phyloP scores from a whole-genome alignment of 2,797 vertebrate genomes.

The Mallotus villosus region DNA sequence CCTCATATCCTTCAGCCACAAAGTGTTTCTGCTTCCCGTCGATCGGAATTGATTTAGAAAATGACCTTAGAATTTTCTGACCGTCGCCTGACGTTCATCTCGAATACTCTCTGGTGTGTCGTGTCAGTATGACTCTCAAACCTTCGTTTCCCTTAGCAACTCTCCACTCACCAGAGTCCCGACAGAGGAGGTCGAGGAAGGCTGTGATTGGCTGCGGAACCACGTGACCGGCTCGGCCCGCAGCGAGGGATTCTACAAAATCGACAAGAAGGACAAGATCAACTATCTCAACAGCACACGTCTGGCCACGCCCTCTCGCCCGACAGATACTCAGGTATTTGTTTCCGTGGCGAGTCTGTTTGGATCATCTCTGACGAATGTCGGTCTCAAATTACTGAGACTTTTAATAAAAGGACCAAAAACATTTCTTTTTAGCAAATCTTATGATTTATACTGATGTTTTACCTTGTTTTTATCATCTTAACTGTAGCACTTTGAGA shows the following conservation, averaged over 20 bases:
- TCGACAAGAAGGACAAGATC: conserved; percentile 90
- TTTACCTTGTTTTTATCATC: too few species aligned
- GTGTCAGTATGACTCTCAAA: not conserved
- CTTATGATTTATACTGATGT: too few species aligned
- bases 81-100: not conserved
- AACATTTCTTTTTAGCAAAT: too few species aligned
- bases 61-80: not conserved
- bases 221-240: conserved; percentile 90
- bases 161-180: conserved; percentile 83
- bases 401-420: too few species aligned
- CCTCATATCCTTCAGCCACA: conserved; percentile 88
- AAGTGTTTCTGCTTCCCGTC: not conserved
- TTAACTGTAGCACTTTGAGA: too few species aligned
- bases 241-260: conserved; percentile 94
- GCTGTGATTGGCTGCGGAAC: conserved; percentile 72
- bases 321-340: conserved; percentile 82
- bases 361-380: too few species aligned
- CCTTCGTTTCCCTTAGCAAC: conserved; percentile 75
- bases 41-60: not conserved
- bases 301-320: conserved; percentile 72
- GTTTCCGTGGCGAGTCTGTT: too few species aligned
- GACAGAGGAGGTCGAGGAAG: conserved; percentile 77
- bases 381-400: too few species aligned
- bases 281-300: conserved; percentile 83
- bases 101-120: not conserved